Percentiles rank a stretch among this genome's conserved stretches.
These are phyloP conservation scores for Nyctibius grandis DNA, from an alignment of 2,797 vertebrate genomes.

Conservation along the genomic window DNA sequence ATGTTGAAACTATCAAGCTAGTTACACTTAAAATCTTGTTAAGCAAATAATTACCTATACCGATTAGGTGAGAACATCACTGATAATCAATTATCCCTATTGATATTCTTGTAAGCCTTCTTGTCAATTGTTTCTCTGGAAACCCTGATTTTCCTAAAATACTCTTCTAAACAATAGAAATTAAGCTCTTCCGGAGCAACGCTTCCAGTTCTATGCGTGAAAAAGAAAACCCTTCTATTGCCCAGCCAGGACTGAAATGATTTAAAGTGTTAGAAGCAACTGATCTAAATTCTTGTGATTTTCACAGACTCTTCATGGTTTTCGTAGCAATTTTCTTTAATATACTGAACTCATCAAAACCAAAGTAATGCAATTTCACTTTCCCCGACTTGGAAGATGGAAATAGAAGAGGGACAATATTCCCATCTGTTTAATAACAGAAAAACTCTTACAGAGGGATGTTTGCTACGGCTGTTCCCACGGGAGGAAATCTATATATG, in stretches of 20 bases:
- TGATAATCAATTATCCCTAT: neutral
- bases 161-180: neutral
- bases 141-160: neutral
- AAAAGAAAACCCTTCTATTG: neutral
- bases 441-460: neutral
- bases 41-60: neutral
- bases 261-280: neutral
- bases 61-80: neutral
- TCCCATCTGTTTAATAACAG: slow-evolving; percentile 16
- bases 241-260: neutral
- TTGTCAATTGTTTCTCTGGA: neutral
- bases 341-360: neutral
- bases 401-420: neutral
- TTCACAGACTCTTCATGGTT: neutral
- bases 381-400: neutral
- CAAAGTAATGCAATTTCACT: neutral
- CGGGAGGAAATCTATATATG: neutral
- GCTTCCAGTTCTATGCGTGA: neutral
- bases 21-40: neutral
- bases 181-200: neutral
- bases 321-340: neutral
- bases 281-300: neutral
- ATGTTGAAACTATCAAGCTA: no score
- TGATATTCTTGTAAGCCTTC: neutral
- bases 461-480: neutral